Base-by-base conservation (phyloP, 2,888 invertebrate species). In the Uropetala carovei region DNA sequence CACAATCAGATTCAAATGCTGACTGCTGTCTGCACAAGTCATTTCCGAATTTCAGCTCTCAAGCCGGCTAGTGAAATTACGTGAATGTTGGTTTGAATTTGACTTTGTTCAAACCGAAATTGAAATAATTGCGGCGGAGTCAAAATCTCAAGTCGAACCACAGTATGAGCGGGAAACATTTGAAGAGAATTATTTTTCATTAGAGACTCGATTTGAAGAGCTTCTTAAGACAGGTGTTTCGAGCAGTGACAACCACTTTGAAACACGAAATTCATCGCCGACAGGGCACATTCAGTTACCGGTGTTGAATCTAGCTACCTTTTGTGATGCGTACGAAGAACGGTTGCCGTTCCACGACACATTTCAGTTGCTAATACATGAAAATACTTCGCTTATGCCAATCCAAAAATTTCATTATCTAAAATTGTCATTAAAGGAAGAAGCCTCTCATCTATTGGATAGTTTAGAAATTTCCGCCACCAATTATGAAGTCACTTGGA, bases 361-460 rank as follows among this genome's bases (percentile, higher is more conserved):
- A 14, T 56, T 56, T 18, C 18, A 84, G 13, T 84, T 56, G 16
- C 84, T 84, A 0, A 84, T 84, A 56, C 84, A 84, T 27, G 56
- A 18, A 14, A 84, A 84, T 57, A 4, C 81, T 22, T 81, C 81
- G 7, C 81, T 81, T 5, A n/a, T 22, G 0, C 7, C 7, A 81
- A 81, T 81, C 22, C 57, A 84, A 56, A 84, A 84, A 84, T n/a
- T 84, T 56, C 84, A 84, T 18, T 56, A 84, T 56, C 84, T 43
- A 4, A 81, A 81, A 81, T 81, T 2, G 4, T 81, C 16, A 11
- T 81, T 81, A 9, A 81, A 81, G 9, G 16, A 22, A n/a, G 81
- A 81, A n/a, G 9, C 81, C 22, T 81, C 81, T 5, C 92, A 43
- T 27, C 83, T 83, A 8, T 8, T 83, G 30, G 27, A 83, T 27